phyloP scores from a whole-genome alignment of 2,797 vertebrate species.

The Cheirogaleus major region DNA sequence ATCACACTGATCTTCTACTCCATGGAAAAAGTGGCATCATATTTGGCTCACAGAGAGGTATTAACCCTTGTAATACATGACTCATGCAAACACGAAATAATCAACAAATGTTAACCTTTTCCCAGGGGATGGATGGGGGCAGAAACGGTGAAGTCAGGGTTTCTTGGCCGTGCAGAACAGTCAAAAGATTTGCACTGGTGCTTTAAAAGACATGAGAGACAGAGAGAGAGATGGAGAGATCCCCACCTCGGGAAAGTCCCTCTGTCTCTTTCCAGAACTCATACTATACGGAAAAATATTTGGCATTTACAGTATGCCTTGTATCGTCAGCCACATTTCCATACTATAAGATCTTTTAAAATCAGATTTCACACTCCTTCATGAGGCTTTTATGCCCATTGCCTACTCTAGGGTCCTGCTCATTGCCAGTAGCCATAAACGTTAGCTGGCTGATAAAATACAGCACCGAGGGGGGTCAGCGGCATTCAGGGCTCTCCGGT shows the following conservation, averaged over 20 bases:
- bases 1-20: neutral
- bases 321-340: neutral
- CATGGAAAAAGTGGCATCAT: neutral
- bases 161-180: neutral
- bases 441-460: neutral
- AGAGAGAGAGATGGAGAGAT: too few relatives aligned
- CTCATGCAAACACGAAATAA: neutral
- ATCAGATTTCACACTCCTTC: neutral
- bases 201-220: neutral
- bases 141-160: conserved; percentile 15
- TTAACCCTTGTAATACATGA: neutral
- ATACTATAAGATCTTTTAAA: neutral
- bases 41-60: neutral
- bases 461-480: neutral
- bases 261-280: neutral
- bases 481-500: neutral
- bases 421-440: neutral
- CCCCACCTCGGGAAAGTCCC: neutral
- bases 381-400: neutral
- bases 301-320: neutral
- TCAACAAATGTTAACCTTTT: neutral
- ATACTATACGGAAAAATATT: neutral
- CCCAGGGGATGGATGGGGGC: too few relatives aligned
- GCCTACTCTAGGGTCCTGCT: neutral
- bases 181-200: neutral